Conservation (phyloP, 2,113 vertebrate species). For the Mirounga angustirostris region DNA sequence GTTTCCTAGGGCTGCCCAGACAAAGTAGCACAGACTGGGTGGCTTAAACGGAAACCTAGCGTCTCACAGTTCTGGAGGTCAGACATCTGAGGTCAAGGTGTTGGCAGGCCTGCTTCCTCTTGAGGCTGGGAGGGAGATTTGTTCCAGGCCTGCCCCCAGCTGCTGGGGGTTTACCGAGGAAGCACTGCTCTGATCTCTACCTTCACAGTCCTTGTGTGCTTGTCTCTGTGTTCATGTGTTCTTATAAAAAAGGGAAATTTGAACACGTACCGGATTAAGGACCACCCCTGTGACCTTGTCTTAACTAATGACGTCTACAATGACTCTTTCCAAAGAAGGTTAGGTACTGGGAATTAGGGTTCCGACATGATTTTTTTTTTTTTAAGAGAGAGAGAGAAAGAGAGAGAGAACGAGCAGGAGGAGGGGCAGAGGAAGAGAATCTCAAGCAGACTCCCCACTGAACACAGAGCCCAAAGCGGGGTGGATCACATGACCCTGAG, state of each 20-base stretch:
- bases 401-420: not conserved
- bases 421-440: not conserved
- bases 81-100: not conserved
- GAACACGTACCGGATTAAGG: not conserved
- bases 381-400: too few relatives aligned
- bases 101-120: rapidly evolving
- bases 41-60: rapidly evolving
- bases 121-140: not conserved
- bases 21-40: rapidly evolving
- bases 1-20: rapidly evolving
- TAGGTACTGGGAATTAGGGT: not conserved
- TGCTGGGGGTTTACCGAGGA: not conserved
- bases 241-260: not conserved
- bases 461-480: not conserved
- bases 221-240: too few relatives aligned
- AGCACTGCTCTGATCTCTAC: rapidly evolving
- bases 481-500: not conserved
- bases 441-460: not conserved
- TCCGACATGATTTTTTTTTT: not conserved
- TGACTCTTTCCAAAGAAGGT: not conserved
- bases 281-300: not conserved
- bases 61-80: not conserved
- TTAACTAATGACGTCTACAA: not conserved
- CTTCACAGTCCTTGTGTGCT: too few relatives aligned
- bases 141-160: rapidly evolving